Evolutionary conservation across 1,140 invertebrate species (phyloP).

Genomic region (Epicauta chinensis): DNA sequence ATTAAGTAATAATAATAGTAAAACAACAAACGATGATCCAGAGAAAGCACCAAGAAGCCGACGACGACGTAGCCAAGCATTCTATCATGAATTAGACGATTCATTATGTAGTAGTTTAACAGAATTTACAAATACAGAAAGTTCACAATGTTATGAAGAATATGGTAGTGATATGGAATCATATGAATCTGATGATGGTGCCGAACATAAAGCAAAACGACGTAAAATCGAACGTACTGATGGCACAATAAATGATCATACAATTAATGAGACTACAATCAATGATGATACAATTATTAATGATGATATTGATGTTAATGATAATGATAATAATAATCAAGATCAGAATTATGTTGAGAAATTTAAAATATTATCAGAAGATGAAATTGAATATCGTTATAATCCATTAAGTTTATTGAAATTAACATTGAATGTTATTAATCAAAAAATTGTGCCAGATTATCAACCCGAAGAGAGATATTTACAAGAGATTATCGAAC

Average conservation of each 20-base stretch:
- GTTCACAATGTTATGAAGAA: conserved; percentile 18
- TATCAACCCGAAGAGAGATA: conserved; percentile 19
- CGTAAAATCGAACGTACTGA: conserved; percentile 18
- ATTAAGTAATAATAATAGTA: conserved; percentile 29
- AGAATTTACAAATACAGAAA: conserved; percentile 30
- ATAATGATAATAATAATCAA: conserved; percentile 1
- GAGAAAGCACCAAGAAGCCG: conserved; percentile 23
- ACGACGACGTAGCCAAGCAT: conserved; percentile 24
- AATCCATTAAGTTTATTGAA: conserved; percentile 32
- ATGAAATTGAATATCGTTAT: conserved; percentile 22
- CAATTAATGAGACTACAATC: too few species aligned
- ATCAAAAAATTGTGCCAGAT: conserved; percentile 32
- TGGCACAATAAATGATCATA: too few species aligned
- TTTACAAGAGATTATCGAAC: conserved; percentile 10
- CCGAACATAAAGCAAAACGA: conserved; percentile 10
- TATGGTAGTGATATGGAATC: conserved; percentile 21
- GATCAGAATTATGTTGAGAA: conserved; percentile 1
- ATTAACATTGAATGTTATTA: conserved; percentile 29
- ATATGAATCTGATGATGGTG: conserved; percentile 19
- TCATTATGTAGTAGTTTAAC: conserved; percentile 34
- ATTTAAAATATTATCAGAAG: conserved; percentile 13
- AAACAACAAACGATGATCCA: conserved; percentile 12
- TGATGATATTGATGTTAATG: background rate
- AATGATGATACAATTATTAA: conserved; percentile 7
- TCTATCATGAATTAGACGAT: conserved; percentile 34